Conservation (phyloP, 2,113 vertebrate species). For the Atlantisia rogersi region DNA sequence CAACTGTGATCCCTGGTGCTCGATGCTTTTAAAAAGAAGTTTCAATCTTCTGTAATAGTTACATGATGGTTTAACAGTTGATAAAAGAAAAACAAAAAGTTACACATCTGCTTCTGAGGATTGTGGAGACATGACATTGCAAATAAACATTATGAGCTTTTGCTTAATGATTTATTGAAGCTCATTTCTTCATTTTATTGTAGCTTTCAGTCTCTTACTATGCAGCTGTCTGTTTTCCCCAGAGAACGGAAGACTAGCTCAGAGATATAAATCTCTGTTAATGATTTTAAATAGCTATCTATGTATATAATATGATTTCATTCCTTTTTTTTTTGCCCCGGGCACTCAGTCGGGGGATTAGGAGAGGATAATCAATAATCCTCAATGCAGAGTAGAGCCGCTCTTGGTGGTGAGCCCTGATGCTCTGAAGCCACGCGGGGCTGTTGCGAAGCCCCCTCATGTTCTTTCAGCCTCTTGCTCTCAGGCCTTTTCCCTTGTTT, state of each 20-base stretch:
- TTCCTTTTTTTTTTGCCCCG: neutral
- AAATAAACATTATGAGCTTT: conserved; percentile 15
- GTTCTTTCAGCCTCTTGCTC: fast-evolving
- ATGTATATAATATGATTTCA: neutral
- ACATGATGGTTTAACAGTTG: conserved; percentile 3
- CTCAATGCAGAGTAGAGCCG: neutral
- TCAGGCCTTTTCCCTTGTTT: neutral
- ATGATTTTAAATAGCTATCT: conserved; percentile 56
- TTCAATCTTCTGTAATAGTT: neutral
- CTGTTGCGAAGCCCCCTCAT: fast-evolving
- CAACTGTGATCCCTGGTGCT: neutral
- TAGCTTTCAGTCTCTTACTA: neutral
- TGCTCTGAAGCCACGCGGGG: neutral
- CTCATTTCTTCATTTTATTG: conserved; percentile 46
- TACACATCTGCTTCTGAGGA: conserved; percentile 1
- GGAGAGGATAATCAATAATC: conserved; percentile 45
- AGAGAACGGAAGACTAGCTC: neutral
- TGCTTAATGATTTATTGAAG: conserved; percentile 42
- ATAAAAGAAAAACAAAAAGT: conserved; percentile 23
- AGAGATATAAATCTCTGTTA: conserved; percentile 39
- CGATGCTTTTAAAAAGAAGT: neutral
- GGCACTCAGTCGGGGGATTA: conserved; percentile 7
- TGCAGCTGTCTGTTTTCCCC: neutral
- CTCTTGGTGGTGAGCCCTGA: neutral
- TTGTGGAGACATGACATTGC: neutral